These are phyloP conservation scores for Mamestra configurata DNA, from an alignment of 1,140 invertebrate species.

Conservation along the genomic window DNA sequence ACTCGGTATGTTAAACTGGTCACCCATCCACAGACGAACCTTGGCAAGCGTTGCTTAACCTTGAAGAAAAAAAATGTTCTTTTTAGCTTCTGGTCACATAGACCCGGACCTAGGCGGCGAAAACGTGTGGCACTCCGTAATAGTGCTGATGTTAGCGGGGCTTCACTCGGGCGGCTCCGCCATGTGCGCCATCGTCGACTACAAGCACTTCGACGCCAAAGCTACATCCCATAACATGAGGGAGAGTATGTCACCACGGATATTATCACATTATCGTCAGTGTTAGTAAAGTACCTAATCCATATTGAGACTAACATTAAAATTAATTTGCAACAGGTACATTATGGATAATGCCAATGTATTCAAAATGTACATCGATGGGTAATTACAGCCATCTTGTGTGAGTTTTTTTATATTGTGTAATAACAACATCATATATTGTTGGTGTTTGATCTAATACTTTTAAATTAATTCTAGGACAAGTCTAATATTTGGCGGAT, in stretches of 20 bases:
- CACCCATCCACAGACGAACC: no score
- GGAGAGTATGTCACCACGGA: constrained; percentile 67
- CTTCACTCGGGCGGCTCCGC: constrained; percentile 68
- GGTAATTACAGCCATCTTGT: constrained; percentile 75
- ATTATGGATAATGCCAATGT: constrained; percentile 81
- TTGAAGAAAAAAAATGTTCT: background rate
- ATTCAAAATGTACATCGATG: constrained; percentile 76
- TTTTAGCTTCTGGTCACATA: constrained; percentile 79
- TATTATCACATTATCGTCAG: background rate
- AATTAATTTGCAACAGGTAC: constrained; percentile 67
- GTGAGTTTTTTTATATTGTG: constrained; percentile 62
- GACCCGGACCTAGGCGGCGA: constrained; percentile 75
- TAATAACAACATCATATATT: background rate
- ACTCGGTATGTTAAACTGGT: no score
- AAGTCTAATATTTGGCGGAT: constrained; percentile 71
- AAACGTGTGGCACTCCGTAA: constrained; percentile 77
- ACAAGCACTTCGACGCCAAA: constrained; percentile 63
- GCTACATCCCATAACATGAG: constrained; percentile 62
- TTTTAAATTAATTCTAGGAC: constrained; percentile 65
- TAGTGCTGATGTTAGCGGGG: constrained; percentile 66
- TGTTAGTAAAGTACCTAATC: background rate
- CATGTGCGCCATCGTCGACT: constrained; percentile 76
- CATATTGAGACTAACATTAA: background rate
- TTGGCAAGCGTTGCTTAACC: no score
- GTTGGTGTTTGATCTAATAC: background rate